Base-by-base conservation (phyloP, 1,140 invertebrate species). In the Panulirus ornatus region DNA sequence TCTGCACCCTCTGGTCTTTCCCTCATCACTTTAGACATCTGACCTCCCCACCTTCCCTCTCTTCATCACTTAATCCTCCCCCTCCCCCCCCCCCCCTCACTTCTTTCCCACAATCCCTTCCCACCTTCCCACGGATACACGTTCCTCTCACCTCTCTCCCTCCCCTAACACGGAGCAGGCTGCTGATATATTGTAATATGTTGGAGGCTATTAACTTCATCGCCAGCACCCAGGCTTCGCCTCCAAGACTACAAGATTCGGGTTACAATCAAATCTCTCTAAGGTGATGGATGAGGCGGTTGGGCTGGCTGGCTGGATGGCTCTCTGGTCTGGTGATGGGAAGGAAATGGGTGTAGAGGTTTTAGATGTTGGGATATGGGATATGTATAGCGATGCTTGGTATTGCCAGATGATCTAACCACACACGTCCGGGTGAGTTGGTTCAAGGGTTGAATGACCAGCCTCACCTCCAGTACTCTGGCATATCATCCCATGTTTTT, bases 241-340 rank as follows among this genome's bases (percentile, higher is more conserved):
- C 0, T 27, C 27, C 58, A 66, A 8, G 27, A 66, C 58, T 66
- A 66, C 8, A 27, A 27, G 58, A 66, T 66, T 66, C 22, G 3
- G 58, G 58, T 9, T 66, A 66, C 58, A 66, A 30, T 66, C 58
- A 66, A 30, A 66, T 66, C 58, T 66, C 58, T 66, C 58, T 66
- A 66, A 66, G 58, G 27, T 66, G 58, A 66, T 66, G 58, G 58
- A 66, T 66, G 58, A 27, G 58, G 1, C n/a, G 58, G n/a, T 30
- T 30, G 58, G n/a, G n/a, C n/a, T n/a, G n/a, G n/a, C n/a, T n/a
- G n/a, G n/a, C n/a, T n/a, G n/a, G n/a, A n/a, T n/a, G n/a, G n/a
- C n/a, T n/a, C n/a, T n/a, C 16, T 66, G 58, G 5, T 66, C 2
- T 66, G 5, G 2, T 66, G 58, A 30, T 30, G 11, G 19, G 54